Evolutionary conservation across 2,113 vertebrate genomes (phyloP).

Genomic region (Euleptes europaea): DNA sequence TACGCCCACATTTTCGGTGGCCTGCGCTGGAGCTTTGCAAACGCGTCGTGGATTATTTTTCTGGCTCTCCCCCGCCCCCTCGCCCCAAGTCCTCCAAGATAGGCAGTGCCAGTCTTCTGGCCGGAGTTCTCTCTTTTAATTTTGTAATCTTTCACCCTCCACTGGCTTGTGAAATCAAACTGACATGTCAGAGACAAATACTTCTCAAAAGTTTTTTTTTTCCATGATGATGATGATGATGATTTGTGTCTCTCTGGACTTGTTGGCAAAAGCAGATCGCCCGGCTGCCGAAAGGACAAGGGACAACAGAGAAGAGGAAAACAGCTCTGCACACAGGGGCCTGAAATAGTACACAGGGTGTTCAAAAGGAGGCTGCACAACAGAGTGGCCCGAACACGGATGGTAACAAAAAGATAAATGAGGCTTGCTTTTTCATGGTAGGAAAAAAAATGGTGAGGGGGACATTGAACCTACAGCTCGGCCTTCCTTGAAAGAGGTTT

Average conservation of each 20-base stretch:
- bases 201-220: slow-evolving; percentile 33
- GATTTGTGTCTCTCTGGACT: slow-evolving; percentile 35
- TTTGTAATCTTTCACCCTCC: slow-evolving; percentile 57
- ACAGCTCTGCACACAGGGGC: background rate
- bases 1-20: slow-evolving; percentile 24
- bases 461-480: background rate
- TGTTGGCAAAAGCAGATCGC: background rate
- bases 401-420: background rate
- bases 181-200: slow-evolving; percentile 23
- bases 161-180: slow-evolving; percentile 36
- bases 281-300: slow-evolving; percentile 23
- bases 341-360: background rate
- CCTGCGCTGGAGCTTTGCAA: slow-evolving; percentile 44
- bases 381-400: background rate
- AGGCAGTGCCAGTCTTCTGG: slow-evolving; percentile 30
- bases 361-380: slow-evolving; percentile 11
- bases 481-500: background rate
- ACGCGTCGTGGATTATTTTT: slow-evolving; percentile 13
- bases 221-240: too few relatives aligned
- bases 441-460: background rate
- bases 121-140: background rate
- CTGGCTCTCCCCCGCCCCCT: slow-evolving; percentile 46
- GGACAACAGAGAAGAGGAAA: slow-evolving; percentile 21
- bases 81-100: background rate
- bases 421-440: background rate